Evolutionary conservation across 2,113 vertebrate species (phyloP).

Genomic region (Protobothrops flavoviridis): DNA sequence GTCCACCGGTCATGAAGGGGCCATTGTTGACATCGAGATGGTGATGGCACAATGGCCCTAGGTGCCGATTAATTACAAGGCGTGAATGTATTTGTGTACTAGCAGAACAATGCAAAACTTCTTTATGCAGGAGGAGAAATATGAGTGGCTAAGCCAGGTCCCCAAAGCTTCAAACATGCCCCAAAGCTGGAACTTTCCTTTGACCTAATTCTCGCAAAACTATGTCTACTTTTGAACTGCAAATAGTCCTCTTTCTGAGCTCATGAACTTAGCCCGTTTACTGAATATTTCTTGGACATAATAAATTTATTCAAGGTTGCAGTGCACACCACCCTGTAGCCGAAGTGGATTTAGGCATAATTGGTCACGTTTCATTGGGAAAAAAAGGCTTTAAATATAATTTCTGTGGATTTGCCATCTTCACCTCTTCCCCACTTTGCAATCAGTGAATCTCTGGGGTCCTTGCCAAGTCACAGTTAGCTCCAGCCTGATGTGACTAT

Average conservation of each 20-base stretch:
- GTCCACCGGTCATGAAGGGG: background rate
- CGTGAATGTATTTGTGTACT: background rate
- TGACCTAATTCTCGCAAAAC: background rate
- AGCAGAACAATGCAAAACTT: background rate
- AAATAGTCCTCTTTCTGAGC: background rate
- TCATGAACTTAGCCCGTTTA: background rate
- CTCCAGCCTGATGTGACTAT: constrained; percentile 1
- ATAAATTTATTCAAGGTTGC: background rate
- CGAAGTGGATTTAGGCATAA: background rate
- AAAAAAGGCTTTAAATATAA: background rate
- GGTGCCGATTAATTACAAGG: background rate
- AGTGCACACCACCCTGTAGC: background rate
- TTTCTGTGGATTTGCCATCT: background rate
- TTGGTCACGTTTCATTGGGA: background rate
- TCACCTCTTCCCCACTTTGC: background rate
- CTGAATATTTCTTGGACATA: background rate
- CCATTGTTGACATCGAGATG: background rate
- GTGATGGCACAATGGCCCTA: background rate
- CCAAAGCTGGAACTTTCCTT: background rate
- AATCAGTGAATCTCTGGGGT: background rate
- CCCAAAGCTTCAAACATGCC: background rate
- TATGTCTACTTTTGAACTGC: background rate
- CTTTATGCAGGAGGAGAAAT: background rate
- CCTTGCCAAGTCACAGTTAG: background rate
- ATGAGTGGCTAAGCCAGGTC: background rate